Base-by-base conservation (phyloP, 1,140 invertebrate species). In the Orchestia grillus region DNA sequence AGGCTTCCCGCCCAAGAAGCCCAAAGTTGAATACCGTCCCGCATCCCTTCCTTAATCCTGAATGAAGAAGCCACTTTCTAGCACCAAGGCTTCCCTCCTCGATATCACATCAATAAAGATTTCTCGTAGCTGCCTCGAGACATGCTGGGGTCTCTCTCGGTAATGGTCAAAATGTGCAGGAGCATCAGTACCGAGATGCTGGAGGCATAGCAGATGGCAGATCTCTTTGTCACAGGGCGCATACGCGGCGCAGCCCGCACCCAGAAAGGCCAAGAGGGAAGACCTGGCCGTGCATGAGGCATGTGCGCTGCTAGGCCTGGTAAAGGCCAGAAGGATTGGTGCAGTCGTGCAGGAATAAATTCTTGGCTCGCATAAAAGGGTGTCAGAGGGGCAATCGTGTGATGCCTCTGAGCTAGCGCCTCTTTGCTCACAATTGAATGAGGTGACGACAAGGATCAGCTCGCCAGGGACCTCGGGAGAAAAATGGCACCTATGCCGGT, bases 301-400 rank as follows among this genome's bases (percentile, higher is more conserved):
- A 23, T 77, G 19, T 19, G 62, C 62, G 62, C 19, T 53, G 19
- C 47, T 77, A 77, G 62, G 62, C 62, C 62, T 23, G 62, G 11
- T 77, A 77, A 77, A 77, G 62, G 62, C 62, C 28, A 77, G 62
- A 77, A 77, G 62, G 62, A 77, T 77, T 36, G 62, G 62, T 77
- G 62, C 62, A 77, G 62, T 77, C 62, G 62, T 77, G 62, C 62
- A 77, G 36, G 62, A 77, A 77, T 77, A 77, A 77, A 77, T 77
- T 77, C 62, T 77, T 77, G 62, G 62, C 62, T 77, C 62, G 62
- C 62, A 77, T 77, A 77, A 77, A 77, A 77, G 62, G 62, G 62
- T 77, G 62, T 77, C 62, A 77, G 11, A 77, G 62, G 36, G 11
- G 62, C 62, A 77, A 77, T 77, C 62, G 62, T 77, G 62, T 77